Evolutionary conservation across 1,140 invertebrate genomes (phyloP).

Genomic region (Drosophila bocki): DNA sequence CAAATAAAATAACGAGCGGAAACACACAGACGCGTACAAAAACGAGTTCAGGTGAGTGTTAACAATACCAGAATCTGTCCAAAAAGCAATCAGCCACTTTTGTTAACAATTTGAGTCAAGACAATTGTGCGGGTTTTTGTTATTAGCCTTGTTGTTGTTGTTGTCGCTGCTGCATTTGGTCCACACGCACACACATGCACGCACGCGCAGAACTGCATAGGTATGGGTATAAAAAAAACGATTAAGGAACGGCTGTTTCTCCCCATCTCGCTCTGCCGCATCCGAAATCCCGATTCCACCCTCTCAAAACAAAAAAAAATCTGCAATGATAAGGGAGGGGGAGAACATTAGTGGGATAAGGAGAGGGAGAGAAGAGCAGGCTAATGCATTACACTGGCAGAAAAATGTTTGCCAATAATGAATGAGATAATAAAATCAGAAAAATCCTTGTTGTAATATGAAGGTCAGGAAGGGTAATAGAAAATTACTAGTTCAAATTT

Average conservation of each 20-base stretch:
- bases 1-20: constrained; percentile 35
- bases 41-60: constrained; percentile 54
- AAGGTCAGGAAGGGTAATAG: not conserved
- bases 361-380: constrained; percentile 1
- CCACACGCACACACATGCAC: constrained; percentile 23
- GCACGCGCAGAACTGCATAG: constrained; percentile 4
- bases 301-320: constrained; percentile 28
- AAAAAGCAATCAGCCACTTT: constrained; percentile 16
- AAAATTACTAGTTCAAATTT: not conserved
- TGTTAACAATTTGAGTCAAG: constrained; percentile 45
- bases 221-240: constrained; percentile 20
- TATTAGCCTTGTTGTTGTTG: constrained; percentile 4
- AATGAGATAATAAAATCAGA: not conserved
- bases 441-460: not conserved
- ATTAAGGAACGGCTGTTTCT: constrained; percentile 54
- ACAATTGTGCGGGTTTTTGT: constrained; percentile 28
- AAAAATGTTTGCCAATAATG: not conserved
- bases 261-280: constrained; percentile 19
- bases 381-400: constrained; percentile 23
- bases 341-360: constrained; percentile 6
- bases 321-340: constrained; percentile 26
- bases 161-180: constrained; percentile 20
- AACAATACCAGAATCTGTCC: constrained; percentile 37
- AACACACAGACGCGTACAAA: constrained; percentile 19
- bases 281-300: constrained; percentile 41